A percentile compares a stretch with the other conserved stretches of the same genome.
Evolutionary conservation across 2,797 vertebrate species (phyloP).

Genomic region (Sylvia borin): DNA sequence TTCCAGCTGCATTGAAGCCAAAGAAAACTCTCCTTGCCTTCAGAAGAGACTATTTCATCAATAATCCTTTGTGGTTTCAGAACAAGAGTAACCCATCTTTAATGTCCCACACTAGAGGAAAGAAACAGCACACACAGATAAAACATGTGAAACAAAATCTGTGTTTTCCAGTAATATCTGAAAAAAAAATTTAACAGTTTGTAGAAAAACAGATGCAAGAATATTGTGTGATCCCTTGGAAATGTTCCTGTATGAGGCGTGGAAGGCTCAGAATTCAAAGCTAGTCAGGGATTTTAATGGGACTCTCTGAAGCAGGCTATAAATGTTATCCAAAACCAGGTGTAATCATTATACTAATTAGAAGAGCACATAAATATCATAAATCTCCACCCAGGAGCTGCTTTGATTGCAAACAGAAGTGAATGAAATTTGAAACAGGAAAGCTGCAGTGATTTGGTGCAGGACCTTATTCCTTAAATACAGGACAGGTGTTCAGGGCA

Average conservation of each 20-base stretch:
- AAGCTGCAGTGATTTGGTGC: neutral
- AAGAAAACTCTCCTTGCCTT: neutral
- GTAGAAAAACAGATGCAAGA: neutral
- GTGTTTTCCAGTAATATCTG: neutral
- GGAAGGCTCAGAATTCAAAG: constrained; percentile 10
- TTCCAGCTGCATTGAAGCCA: neutral
- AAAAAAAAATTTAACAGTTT: neutral
- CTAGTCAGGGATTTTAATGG: neutral
- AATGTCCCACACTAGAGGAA: neutral
- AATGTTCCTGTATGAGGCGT: neutral
- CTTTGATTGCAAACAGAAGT: constrained; percentile 45
- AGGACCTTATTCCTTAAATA: neutral
- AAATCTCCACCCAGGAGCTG: constrained; percentile 21
- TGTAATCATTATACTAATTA: constrained; percentile 60
- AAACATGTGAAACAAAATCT: neutral
- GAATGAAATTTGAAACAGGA: constrained; percentile 3
- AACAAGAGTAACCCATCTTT: neutral
- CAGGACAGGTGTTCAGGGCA: neutral
- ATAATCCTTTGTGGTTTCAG: neutral
- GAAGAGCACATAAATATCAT: constrained; percentile 36
- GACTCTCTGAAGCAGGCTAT: constrained; percentile 13
- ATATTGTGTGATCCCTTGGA: neutral
- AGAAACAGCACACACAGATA: neutral
- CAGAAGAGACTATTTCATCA: constrained; percentile 14
- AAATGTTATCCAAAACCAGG: constrained; percentile 35